Conservation (phyloP, 92 coral and sea anemone species). For the Phenganax marumi region DNA sequence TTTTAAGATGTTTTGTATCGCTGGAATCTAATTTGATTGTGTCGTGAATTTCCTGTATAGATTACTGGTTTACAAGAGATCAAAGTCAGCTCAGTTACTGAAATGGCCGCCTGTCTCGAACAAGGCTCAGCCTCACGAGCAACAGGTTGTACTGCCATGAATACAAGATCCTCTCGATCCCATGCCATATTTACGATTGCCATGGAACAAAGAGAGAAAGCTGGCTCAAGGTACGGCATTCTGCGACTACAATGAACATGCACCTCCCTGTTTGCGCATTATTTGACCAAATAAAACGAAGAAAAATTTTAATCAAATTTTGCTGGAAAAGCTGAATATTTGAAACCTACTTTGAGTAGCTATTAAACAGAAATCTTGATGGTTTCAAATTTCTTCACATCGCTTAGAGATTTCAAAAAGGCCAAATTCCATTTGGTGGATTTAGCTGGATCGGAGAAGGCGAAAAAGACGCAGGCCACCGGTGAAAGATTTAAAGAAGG, state of each 20-base stretch:
- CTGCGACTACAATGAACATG: not conserved
- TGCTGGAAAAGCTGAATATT: too few relatives aligned
- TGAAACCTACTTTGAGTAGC: too few relatives aligned
- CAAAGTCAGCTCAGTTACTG: conserved; percentile 64
- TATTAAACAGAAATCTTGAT: too few relatives aligned
- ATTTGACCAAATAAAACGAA: not conserved
- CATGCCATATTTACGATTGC: conserved; percentile 86
- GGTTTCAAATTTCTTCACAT: not conserved
- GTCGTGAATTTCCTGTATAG: conserved; percentile 37
- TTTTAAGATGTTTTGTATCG: not conserved
- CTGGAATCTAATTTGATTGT: not conserved
- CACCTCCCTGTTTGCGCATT: not conserved
- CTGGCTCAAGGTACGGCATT: conserved; percentile 44
- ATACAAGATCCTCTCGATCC: conserved; percentile 79
- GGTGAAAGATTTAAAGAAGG: conserved; percentile 97
- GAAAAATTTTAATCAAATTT: not conserved
- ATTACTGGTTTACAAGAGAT: conserved; percentile 83
- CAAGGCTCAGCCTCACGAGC: conserved; percentile 85
- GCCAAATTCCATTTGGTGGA: conserved; percentile 93
- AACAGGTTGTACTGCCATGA: conserved; percentile 94
- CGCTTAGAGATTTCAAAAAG: conserved; percentile 67
- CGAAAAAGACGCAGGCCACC: conserved; percentile 82
- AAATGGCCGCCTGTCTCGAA: conserved; percentile 70
- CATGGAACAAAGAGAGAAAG: conserved; percentile 69
- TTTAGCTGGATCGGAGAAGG: conserved; percentile 92